Percentiles rank a stretch among this genome's conserved stretches.
These are phyloP conservation scores for Cladopsammia gracilis DNA, from an alignment of 64 coral and sea anemone species.

Conservation along the genomic window DNA sequence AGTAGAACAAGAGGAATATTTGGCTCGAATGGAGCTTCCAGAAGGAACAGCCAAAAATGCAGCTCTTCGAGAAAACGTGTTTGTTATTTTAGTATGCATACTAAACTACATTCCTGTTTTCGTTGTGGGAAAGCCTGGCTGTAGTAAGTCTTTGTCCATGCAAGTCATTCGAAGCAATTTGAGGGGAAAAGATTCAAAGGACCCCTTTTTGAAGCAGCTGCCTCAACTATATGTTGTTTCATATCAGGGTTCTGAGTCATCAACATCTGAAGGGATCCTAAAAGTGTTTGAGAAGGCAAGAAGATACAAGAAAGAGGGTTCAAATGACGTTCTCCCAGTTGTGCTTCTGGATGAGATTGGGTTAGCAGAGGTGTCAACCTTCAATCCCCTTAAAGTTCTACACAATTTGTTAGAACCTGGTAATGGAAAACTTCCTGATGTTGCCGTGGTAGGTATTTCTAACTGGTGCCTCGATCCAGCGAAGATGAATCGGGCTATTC, in stretches of 20 bases:
- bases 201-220: conserved; percentile 73
- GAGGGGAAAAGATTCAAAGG: conserved; percentile 80
- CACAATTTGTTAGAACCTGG: conserved; percentile 87
- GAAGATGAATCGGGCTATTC: conserved; percentile 94
- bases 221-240: conserved; percentile 88
- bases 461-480: conserved; percentile 88
- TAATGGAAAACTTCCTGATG: conserved; percentile 71
- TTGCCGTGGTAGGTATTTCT: conserved; percentile 95
- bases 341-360: conserved; percentile 96
- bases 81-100: conserved; percentile 82
- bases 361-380: conserved; percentile 83
- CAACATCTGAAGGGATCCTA: conserved; percentile 86
- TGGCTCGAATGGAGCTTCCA: conserved; percentile 85
- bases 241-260: conserved; percentile 91
- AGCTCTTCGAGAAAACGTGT: conserved; percentile 84
- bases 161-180: conserved; percentile 87
- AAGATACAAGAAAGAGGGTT: conserved; percentile 72
- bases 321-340: conserved; percentile 78
- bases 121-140: conserved; percentile 91
- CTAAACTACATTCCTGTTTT: conserved; percentile 60
- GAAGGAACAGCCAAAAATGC: conserved; percentile 83
- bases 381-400: conserved; percentile 88
- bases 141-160: conserved; percentile 94
- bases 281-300: conserved; percentile 85
- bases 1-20: conserved; percentile 83